Evolutionary conservation across 2,888 invertebrate species (phyloP).

Genomic region (Tenthredo scrophulariae): DNA sequence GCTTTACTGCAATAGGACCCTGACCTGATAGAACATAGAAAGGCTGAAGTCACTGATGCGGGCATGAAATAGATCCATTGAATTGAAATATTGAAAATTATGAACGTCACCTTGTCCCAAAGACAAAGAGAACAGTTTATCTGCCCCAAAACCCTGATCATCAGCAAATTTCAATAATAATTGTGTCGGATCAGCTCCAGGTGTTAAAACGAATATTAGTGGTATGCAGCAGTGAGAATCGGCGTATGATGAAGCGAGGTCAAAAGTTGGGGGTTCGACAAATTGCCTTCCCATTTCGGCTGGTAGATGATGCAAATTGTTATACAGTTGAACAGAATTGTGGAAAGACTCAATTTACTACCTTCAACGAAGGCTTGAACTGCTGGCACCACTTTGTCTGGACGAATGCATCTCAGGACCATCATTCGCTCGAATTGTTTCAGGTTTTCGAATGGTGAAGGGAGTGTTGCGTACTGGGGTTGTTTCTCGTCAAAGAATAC

Average conservation of each 20-base stretch:
- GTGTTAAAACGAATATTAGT: constrained; percentile 93
- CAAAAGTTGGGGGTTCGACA: constrained; percentile 94
- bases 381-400: constrained; percentile 92
- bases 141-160: constrained; percentile 91
- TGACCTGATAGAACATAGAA: constrained; percentile 81
- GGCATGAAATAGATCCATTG: not conserved
- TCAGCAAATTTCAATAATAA: constrained; percentile 94
- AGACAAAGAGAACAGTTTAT: constrained; percentile 89
- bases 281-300: constrained; percentile 88
- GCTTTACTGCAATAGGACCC: constrained; percentile 91
- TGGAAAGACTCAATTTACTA: constrained; percentile 66
- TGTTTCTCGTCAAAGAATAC: constrained; percentile 86
- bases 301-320: constrained; percentile 67
- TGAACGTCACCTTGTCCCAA: constrained; percentile 86
- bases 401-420: constrained; percentile 89
- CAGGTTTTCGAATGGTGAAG: constrained; percentile 86
- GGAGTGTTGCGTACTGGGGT: constrained; percentile 86
- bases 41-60: not conserved
- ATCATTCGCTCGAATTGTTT: constrained; percentile 87
- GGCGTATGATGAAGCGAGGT: constrained; percentile 89
- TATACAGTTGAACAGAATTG: not conserved
- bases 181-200: constrained; percentile 96
- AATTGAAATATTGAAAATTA: not conserved
- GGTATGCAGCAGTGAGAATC: constrained; percentile 95
- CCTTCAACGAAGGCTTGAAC: constrained; percentile 86